Conservation (phyloP, 2,113 vertebrate genomes). For the Spilogale gracilis region DNA sequence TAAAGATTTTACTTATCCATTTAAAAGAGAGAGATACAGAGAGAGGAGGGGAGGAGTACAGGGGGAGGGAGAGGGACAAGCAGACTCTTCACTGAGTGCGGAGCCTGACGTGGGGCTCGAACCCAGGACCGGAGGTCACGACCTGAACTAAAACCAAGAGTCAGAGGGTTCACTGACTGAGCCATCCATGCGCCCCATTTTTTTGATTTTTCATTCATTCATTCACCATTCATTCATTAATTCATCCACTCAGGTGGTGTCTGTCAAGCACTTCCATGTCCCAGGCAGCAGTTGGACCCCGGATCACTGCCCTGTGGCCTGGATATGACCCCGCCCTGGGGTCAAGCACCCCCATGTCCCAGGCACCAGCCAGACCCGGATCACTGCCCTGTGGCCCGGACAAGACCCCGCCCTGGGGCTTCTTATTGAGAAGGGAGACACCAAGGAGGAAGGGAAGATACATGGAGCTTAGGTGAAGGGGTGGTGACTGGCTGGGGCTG, state of each 20-base stretch:
- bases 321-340: rapidly evolving
- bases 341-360: too few species aligned
- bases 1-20: neutral
- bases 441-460: neutral
- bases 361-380: neutral
- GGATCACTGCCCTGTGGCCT: rapidly evolving
- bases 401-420: rapidly evolving
- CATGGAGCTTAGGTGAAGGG: rapidly evolving
- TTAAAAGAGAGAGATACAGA: neutral
- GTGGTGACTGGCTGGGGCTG: rapidly evolving
- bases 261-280: too few species aligned
- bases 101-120: neutral
- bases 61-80: neutral
- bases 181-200: neutral
- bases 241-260: neutral
- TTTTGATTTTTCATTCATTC: neutral
- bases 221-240: neutral
- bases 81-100: neutral
- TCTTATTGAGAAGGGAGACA: neutral
- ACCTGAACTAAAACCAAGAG: neutral
- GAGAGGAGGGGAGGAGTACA: neutral
- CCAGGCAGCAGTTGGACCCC: neutral
- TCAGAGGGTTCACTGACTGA: neutral
- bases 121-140: neutral
- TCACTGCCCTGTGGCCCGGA: rapidly evolving